Base-by-base conservation (phyloP, 2,888 invertebrate genomes). In the Vanessa cardui region DNA sequence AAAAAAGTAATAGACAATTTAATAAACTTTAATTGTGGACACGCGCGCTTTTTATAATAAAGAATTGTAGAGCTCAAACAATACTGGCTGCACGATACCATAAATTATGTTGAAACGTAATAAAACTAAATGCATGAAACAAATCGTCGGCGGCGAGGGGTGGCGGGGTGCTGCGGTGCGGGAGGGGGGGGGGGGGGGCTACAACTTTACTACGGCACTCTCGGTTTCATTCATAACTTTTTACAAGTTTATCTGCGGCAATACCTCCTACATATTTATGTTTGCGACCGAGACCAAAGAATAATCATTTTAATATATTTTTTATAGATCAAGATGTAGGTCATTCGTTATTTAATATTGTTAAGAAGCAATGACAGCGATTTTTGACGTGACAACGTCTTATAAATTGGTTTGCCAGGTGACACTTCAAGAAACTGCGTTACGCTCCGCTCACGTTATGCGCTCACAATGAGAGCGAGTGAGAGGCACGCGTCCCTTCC, bases 211-310 rank as follows among this genome's bases (percentile, higher is more conserved):
- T 92, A 91, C 92, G 89, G 78, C 89, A 90, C 92, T 92, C 91
- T 92, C 92, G 84, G 87, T 92, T 93, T 92, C 93, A 93, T 93
- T 93, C 93, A 93, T 93, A 93, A 93, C 93, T 93, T 93, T 93
- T 93, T 92, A 90, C 90, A 92, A 92, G 90, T 92, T 92, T 92
- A 92, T 92, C 91, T 92, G 90, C 78, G 83, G 84, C 87, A 86
- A 90, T 90, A 89, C 89, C 89, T 90, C 84, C 86, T 90, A 89
- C 90, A 91, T 92, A 91, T 91, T 91, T 92, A 92, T 92, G 88
- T 91, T 90, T 90, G 89, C 85, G 83, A 86, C 85, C 86, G 83
- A 78, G 72, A 72, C 2, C 90, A 89, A 82, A 90, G 91, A 90
- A 64, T 83, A 73, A 63, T 8, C 62, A 39, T 49, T 64, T 56